A percentile compares a stretch with the other conserved stretches of the same genome.
These are phyloP conservation scores for Mola mola DNA, from an alignment of 2,113 vertebrate species.

Conservation along the genomic window DNA sequence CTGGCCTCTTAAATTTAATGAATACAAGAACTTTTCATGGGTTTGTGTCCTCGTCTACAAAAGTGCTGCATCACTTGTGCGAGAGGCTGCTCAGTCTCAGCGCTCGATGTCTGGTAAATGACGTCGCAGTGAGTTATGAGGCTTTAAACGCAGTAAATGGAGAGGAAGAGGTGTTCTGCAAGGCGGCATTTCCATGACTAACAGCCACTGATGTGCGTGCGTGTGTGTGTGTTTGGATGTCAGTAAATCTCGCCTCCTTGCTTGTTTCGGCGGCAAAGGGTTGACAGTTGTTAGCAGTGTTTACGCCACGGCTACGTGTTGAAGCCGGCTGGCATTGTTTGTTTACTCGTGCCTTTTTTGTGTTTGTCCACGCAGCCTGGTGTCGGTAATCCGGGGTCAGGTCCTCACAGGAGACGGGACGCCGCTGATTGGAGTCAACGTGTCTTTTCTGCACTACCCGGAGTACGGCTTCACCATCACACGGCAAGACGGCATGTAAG, in stretches of 20 bases:
- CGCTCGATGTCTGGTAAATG: conserved; percentile 51
- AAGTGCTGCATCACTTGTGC: conserved; percentile 40
- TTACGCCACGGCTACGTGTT: conserved; percentile 27
- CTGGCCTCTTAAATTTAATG: no score
- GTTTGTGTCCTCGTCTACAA: no score
- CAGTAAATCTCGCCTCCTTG: conserved; percentile 59
- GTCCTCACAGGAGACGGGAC: conserved; percentile 96
- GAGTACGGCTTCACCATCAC: conserved; percentile 95
- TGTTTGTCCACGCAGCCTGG: conserved; percentile 86
- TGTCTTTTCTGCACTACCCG: conserved; percentile 93
- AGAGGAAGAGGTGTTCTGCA: conserved; percentile 45
- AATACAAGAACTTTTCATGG: no score
- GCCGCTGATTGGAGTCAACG: conserved; percentile 98
- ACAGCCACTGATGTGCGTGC: conserved; percentile 49
- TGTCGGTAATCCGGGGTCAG: conserved; percentile 95
- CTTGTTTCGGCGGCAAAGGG: conserved; percentile 29
- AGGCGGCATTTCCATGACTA: conserved; percentile 58
- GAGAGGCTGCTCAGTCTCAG: conserved; percentile 38
- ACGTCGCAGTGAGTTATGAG: conserved; percentile 65
- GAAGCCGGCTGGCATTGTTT: conserved; percentile 50
- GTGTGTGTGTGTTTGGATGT: no score
- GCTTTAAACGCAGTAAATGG: conserved; percentile 65
- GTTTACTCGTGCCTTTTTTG: conserved; percentile 54
- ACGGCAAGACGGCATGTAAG: conserved; percentile 98
- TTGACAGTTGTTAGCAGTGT: conserved; percentile 46